A percentile compares a stretch with the other conserved stretches of the same genome.
Conservation (phyloP, 2,113 vertebrate species). For the Rhinogobius similis region DNA sequence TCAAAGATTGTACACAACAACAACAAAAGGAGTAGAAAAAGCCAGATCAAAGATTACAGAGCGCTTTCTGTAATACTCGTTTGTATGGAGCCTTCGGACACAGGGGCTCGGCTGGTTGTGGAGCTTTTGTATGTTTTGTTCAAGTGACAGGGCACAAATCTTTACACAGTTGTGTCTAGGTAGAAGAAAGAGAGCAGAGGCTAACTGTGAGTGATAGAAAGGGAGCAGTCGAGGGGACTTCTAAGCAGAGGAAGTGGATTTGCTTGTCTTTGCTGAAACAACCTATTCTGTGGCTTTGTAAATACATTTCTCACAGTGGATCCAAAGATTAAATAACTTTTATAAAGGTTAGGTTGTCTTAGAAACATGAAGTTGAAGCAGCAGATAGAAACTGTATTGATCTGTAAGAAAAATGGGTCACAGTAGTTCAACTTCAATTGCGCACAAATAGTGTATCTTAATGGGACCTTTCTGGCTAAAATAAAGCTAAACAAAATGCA, state of each 20-base stretch:
- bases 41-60: slow-evolving; percentile 7
- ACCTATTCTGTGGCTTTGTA: background rate
- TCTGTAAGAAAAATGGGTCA: background rate
- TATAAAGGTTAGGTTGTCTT: background rate
- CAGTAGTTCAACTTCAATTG: background rate
- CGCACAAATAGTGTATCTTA: background rate
- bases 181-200: slow-evolving; percentile 1
- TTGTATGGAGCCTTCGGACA: slow-evolving; percentile 1
- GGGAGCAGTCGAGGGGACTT: background rate
- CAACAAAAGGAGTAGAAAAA: slow-evolving; percentile 10
- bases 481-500: too few species aligned
- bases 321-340: background rate
- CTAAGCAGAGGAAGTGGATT: background rate
- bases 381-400: background rate
- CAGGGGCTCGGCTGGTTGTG: background rate
- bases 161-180: background rate
- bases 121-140: background rate
- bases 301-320: background rate
- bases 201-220: slow-evolving; percentile 3
- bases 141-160: background rate
- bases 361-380: background rate
- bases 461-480: background rate
- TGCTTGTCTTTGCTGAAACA: background rate
- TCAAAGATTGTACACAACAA: slow-evolving; percentile 6
- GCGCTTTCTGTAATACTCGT: background rate